A percentile compares a stretch with the other conserved stretches of the same genome.
These are phyloP conservation scores for Laodelphax striatellus DNA, from an alignment of 1,140 invertebrate species.

Conservation along the genomic window DNA sequence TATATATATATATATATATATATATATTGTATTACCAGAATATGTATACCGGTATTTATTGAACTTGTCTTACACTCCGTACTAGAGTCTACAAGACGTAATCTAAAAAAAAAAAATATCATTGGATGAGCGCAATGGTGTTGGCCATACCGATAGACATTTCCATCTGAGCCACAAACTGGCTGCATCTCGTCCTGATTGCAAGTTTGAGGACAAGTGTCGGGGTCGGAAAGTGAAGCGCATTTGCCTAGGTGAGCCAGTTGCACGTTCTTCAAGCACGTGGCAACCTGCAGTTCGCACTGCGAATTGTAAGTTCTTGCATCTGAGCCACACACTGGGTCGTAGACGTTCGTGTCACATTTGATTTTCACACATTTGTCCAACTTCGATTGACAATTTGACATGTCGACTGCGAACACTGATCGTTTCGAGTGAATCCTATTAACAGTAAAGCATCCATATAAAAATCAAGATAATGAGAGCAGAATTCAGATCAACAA, in stretches of 20 bases:
- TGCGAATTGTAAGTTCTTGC: conserved; percentile 69
- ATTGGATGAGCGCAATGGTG: too few species aligned
- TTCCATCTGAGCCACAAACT: conserved; percentile 83
- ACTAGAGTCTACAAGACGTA: too few species aligned
- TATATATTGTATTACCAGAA: too few species aligned
- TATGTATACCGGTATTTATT: too few species aligned
- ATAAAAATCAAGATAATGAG: too few species aligned
- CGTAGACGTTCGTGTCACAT: conserved; percentile 44
- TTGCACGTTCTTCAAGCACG: conserved; percentile 73
- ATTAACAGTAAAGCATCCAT: neutral
- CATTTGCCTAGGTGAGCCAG: conserved; percentile 77
- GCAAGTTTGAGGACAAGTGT: conserved; percentile 59
- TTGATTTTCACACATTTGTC: conserved; percentile 60
- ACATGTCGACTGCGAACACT: conserved; percentile 56
- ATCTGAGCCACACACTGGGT: conserved; percentile 74
- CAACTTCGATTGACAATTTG: conserved; percentile 58
- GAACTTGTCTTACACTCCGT: too few species aligned
- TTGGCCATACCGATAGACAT: conserved; percentile 63
- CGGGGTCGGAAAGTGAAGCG: conserved; percentile 55
- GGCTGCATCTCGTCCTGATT: conserved; percentile 55
- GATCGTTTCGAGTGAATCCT: conserved; percentile 36
- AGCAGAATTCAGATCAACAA: too few species aligned
- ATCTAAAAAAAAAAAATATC: too few species aligned
- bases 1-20: too few species aligned
- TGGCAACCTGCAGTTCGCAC: conserved; percentile 68